phyloP scores from a whole-genome alignment of 2,113 vertebrate species.

The Rhagologus leucostigma region DNA sequence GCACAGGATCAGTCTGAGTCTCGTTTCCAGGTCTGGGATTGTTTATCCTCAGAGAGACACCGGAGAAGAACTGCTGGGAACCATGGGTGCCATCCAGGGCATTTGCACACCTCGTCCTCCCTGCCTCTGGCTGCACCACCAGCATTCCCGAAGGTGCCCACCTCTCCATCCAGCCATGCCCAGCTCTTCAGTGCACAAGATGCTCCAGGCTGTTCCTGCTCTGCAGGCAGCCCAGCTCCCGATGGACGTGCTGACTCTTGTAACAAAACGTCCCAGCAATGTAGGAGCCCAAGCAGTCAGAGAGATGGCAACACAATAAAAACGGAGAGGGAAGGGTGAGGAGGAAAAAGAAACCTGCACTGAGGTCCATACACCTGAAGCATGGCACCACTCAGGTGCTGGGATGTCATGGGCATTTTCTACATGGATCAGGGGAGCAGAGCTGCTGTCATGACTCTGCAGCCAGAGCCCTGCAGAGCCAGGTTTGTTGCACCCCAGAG shows the following conservation, averaged over 20 bases:
- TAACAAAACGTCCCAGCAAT: background rate
- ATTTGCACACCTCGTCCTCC: background rate
- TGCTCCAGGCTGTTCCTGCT: background rate
- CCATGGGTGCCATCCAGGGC: background rate
- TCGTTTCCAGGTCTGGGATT: background rate
- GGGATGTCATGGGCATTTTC: background rate
- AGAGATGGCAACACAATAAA: background rate
- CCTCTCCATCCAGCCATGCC: background rate
- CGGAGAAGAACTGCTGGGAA: background rate
- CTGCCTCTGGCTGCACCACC: rapidly evolving
- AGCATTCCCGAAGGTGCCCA: background rate
- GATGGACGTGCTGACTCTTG: rapidly evolving
- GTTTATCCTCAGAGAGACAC: background rate
- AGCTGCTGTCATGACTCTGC: background rate
- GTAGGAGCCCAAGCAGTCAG: background rate
- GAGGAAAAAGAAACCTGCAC: background rate
- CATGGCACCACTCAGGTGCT: rapidly evolving
- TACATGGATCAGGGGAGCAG: background rate
- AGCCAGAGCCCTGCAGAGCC: background rate
- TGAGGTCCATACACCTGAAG: background rate
- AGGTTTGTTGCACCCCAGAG: background rate
- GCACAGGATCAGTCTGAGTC: background rate
- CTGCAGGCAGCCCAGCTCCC: background rate
- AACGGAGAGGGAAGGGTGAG: background rate
- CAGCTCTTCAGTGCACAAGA: background rate